Base-by-base conservation (phyloP, 2,113 vertebrate genomes). In the Orthonyx spaldingii region DNA sequence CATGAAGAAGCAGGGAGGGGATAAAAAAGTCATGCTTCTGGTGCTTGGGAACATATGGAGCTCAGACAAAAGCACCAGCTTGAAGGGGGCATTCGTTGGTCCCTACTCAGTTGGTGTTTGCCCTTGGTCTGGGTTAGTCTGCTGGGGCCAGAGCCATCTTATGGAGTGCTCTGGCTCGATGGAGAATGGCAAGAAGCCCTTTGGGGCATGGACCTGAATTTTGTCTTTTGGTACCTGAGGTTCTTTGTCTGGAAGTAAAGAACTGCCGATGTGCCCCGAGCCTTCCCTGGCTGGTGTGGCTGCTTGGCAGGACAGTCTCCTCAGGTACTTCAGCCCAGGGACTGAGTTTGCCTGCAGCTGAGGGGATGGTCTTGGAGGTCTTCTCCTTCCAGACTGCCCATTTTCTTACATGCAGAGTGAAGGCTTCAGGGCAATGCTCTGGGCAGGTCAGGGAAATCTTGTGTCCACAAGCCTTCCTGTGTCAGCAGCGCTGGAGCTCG, bases 241-340 rank as follows among this genome's bases (percentile, higher is more conserved):
- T 70, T 52, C 53, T 50, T 68, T 32, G 12, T 78, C 22, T 77
- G 59, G 26, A 60, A 52, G 16, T 50, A 37, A 84, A 30, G n/a
- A 80, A 9, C 33, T 72, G 64, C 27, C 59, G 4, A 1, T 0
- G 0, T 42, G 28, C 42, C 27, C 50, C 39, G 78, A 57, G 35
- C 39, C 32, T 63, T 63, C 27, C 18, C 35, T 72, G 46, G 10
- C 47, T 0, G 1, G 4, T 6, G 35, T 81, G 27, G 42, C 65
- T 46, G 17, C 13, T 33, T 71, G 27, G 24, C 65, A 50, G 50
- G 17, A 16, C 0, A 0, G 9, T 79, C 55, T 84, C 8, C 32
- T 60, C 9, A 13, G 26, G 28, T 16, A 24, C 52, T 52, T 91
- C 84, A 82, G 64, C 22, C 53, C n/a, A 30, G 55, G 46, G 44